A percentile compares a stretch with the other conserved stretches of the same genome.
These are phyloP conservation scores for Tenrec ecaudatus DNA, from an alignment of 2,113 vertebrate genomes.

Conservation along the genomic window DNA sequence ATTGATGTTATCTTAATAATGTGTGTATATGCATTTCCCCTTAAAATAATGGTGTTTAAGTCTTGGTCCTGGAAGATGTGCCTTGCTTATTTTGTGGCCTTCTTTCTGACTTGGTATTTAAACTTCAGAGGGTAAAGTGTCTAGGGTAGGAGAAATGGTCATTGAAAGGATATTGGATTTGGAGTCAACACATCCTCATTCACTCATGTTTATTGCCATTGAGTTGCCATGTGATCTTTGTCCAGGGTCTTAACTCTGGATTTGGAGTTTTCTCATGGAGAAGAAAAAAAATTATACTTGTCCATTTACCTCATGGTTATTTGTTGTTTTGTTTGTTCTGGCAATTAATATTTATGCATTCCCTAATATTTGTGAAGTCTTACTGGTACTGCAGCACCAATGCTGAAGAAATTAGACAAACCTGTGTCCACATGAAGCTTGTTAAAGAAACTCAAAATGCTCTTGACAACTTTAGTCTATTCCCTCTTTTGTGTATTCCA, in stretches of 20 bases:
- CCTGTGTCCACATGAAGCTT: too few species aligned
- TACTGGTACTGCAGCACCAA: too few species aligned
- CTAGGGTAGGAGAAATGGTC: neutral
- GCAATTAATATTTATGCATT: too few species aligned
- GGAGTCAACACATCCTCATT: neutral
- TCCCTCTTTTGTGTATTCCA: too few species aligned
- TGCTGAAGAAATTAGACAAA: too few species aligned
- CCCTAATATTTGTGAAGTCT: too few species aligned
- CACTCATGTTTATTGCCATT: neutral
- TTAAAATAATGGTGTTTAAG: neutral
- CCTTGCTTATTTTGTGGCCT: neutral
- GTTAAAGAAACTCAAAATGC: too few species aligned
- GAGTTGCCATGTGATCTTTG: neutral
- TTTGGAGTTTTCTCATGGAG: too few species aligned
- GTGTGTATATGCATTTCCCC: neutral
- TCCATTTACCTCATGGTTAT: too few species aligned
- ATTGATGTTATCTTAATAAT: neutral
- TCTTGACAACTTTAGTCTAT: too few species aligned
- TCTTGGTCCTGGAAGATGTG: neutral
- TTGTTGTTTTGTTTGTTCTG: too few species aligned
- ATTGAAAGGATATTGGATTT: constrained; percentile 6
- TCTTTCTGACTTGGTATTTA: neutral
- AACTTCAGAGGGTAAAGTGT: neutral
- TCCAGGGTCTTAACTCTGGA: neutral
- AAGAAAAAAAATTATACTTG: too few species aligned